phyloP scores from a whole-genome alignment of 2,797 vertebrate genomes.

The Chelon auratus region DNA sequence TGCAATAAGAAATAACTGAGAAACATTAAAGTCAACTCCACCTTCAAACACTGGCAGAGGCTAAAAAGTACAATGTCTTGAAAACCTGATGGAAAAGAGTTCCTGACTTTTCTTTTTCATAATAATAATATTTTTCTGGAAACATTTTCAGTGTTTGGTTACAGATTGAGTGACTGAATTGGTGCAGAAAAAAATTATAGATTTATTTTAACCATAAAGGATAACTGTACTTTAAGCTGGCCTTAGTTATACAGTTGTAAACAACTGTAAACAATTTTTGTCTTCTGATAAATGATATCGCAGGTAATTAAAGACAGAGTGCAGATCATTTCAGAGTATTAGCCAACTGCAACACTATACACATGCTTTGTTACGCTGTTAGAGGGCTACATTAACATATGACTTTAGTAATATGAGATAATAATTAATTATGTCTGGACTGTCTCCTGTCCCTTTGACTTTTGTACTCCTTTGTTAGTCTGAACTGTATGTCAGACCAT shows the following conservation, averaged over 20 bases:
- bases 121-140: neutral
- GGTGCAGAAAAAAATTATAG: neutral
- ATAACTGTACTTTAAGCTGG: neutral
- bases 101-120: too few relatives aligned
- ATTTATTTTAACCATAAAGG: neutral
- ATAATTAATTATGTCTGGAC: too few relatives aligned
- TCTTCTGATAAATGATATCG: neutral
- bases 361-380: too few relatives aligned
- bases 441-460: too few relatives aligned
- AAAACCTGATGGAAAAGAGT: slow-evolving; percentile 10
- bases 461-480: too few relatives aligned
- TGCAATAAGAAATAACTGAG: slow-evolving; percentile 33
- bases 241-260: neutral
- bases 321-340: too few relatives aligned
- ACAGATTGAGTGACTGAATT: neutral
- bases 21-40: slow-evolving; percentile 37
- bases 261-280: neutral
- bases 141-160: neutral
- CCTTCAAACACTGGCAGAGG: slow-evolving; percentile 1
- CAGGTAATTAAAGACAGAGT: neutral
- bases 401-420: too few relatives aligned
- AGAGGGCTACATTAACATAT: too few relatives aligned
- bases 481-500: too few relatives aligned
- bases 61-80: slow-evolving; percentile 18
- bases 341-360: too few relatives aligned